A percentile compares a stretch with the other conserved stretches of the same genome.
phyloP scores from a whole-genome alignment of 2,797 vertebrate genomes.

The Manis pentadactyla region DNA sequence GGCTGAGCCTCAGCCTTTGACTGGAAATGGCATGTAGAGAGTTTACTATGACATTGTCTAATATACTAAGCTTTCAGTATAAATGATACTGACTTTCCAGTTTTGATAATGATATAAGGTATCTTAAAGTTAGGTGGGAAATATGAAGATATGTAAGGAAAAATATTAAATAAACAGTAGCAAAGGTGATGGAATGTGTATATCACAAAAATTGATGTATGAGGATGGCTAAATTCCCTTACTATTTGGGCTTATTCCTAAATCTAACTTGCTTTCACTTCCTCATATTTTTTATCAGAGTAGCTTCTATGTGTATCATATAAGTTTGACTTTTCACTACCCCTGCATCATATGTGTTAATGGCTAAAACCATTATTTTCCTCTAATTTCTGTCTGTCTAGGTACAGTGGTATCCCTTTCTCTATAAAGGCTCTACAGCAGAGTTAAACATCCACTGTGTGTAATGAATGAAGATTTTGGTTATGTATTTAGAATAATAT shows the following conservation, averaged over 20 bases:
- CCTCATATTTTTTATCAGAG: neutral
- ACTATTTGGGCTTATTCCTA: neutral
- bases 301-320: neutral
- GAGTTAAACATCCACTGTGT: neutral
- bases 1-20: neutral
- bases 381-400: neutral
- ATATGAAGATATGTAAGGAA: slow-evolving; percentile 47
- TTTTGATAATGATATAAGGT: neutral
- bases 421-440: neutral
- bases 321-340: neutral
- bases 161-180: slow-evolving; percentile 46
- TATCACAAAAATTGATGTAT: slow-evolving; percentile 16
- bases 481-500: neutral
- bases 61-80: neutral
- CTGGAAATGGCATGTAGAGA: neutral
- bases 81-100: neutral
- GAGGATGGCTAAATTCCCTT: slow-evolving; percentile 34
- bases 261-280: neutral
- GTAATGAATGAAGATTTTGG: neutral
- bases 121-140: neutral
- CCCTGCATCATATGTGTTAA: neutral
- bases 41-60: neutral
- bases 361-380: slow-evolving; percentile 1
- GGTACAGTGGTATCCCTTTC: neutral
- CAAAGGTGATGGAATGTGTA: neutral